Evolutionary conservation across 2,888 invertebrate species (phyloP).

Genomic region (Myopa testacea): DNA sequence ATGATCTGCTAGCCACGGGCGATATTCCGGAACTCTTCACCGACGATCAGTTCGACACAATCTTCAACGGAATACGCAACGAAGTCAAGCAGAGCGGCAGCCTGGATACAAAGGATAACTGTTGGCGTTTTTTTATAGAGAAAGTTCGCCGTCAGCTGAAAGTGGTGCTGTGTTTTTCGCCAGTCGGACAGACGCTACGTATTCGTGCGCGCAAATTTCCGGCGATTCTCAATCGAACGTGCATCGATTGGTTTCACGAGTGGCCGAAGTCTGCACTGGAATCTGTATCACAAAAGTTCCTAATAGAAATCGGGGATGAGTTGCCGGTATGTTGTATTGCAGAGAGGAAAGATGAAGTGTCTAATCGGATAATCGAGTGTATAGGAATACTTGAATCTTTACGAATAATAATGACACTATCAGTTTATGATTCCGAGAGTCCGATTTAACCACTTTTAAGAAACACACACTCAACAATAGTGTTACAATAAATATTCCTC

Average conservation of each 20-base stretch:
- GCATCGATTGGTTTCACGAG: conserved; percentile 97
- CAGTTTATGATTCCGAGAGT: too few species aligned
- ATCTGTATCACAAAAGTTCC: conserved; percentile 88
- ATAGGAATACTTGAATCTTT: neutral
- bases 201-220: conserved; percentile 93
- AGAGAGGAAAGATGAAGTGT: neutral
- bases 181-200: conserved; percentile 90
- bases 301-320: conserved; percentile 80
- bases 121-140: conserved; percentile 95
- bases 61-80: conserved; percentile 80
- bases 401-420: conserved; percentile 16
- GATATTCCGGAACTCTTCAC: conserved; percentile 92
- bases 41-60: conserved; percentile 91
- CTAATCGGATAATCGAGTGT: neutral
- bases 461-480: neutral
- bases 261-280: conserved; percentile 94
- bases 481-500: too few species aligned
- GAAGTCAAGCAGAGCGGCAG: conserved; percentile 87
- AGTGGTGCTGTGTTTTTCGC: conserved; percentile 94
- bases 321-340: conserved; percentile 73
- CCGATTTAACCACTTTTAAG: conserved; percentile 32
- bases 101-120: conserved; percentile 90
- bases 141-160: conserved; percentile 83
- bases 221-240: conserved; percentile 90
- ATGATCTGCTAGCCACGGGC: conserved; percentile 93